These are phyloP conservation scores for Agelas oroides DNA, from an alignment of 37 sponge, comb jelly and placozoan genomes.

Conservation along the genomic window DNA sequence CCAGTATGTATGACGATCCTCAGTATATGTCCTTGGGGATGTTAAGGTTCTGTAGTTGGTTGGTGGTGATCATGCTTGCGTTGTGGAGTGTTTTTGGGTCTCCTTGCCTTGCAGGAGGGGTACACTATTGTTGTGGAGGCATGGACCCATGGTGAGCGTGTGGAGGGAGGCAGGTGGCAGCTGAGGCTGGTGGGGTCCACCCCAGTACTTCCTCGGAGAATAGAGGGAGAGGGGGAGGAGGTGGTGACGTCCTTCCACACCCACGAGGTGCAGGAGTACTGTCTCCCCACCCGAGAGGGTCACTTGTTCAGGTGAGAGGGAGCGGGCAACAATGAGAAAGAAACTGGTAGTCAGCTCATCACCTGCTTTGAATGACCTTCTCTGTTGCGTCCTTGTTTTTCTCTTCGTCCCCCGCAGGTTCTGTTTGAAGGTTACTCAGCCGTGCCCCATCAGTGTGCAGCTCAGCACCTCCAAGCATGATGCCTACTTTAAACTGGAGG, in stretches of 20 bases:
- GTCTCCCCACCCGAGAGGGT: conserved; percentile 85
- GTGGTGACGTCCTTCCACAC: conserved; percentile 49
- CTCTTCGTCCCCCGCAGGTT: conserved; percentile 34
- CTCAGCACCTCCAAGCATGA: conserved; percentile 82
- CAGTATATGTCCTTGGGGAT: no score
- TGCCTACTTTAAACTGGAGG: conserved; percentile 85
- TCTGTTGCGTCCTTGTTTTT: neutral
- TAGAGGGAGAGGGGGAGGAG: conserved; percentile 19
- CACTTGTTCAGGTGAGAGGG: conserved; percentile 75
- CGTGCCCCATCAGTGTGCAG: conserved; percentile 78
- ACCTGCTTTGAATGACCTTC: no score
- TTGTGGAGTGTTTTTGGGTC: no score
- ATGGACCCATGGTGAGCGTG: conserved; percentile 41
- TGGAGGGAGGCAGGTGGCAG: conserved; percentile 48
- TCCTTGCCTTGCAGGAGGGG: conserved; percentile 46
- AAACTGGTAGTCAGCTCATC: no score
- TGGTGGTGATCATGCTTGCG: no score
- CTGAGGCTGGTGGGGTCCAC: conserved; percentile 57
- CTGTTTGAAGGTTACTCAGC: conserved; percentile 43
- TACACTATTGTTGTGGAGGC: conserved; percentile 83
- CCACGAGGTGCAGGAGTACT: conserved; percentile 80
- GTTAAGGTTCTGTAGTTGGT: no score
- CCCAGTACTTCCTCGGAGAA: conserved; percentile 30
- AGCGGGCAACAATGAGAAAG: no score
- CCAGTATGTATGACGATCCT: no score